Evolutionary conservation across 2,113 vertebrate genomes (phyloP).

Genomic region (Drymodes brunneopygia): DNA sequence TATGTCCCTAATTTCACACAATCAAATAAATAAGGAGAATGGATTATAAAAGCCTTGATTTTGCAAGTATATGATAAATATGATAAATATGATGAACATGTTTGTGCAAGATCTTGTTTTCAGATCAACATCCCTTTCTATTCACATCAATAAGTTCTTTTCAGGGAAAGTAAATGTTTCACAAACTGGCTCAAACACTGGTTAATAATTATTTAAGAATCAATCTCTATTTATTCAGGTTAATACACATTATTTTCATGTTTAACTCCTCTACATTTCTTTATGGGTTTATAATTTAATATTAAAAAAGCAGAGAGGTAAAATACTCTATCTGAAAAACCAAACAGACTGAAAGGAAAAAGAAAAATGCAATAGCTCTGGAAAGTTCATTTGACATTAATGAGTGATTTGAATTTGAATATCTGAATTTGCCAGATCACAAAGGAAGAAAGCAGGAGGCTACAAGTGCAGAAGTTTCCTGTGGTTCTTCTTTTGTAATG

Average conservation of each 20-base stretch:
- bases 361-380: background rate
- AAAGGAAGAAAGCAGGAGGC: background rate
- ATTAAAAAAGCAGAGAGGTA: background rate
- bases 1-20: background rate
- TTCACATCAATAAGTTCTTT: background rate
- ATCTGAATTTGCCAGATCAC: background rate
- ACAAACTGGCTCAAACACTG: background rate
- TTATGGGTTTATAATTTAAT: background rate
- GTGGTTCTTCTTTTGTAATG: background rate
- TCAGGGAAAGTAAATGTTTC: constrained; percentile 5
- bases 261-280: background rate
- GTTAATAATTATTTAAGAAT: background rate
- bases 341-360: background rate
- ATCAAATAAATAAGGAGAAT: background rate
- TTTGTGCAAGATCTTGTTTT: background rate
- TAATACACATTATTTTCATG: background rate
- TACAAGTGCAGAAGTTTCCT: background rate
- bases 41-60: background rate
- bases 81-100: background rate
- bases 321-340: background rate
- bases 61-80: background rate
- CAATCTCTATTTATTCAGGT: background rate
- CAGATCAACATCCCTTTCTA: background rate
- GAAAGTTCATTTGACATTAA: background rate
- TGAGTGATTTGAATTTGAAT: constrained; percentile 16